Evolutionary conservation across 2,797 vertebrate genomes (phyloP).

Genomic region (Synanceia verrucosa): DNA sequence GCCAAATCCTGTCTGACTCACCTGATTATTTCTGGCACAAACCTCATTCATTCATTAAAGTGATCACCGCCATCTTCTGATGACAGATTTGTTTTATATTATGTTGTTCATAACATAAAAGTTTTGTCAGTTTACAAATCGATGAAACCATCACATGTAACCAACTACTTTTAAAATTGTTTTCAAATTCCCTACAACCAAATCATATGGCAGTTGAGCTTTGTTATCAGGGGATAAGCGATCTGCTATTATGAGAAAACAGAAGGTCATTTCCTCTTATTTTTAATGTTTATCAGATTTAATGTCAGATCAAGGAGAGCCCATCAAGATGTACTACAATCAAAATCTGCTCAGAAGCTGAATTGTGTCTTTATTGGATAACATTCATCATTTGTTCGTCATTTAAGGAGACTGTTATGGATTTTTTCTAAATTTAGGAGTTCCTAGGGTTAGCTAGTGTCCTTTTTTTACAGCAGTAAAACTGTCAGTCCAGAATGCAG

Average conservation of each 20-base stretch:
- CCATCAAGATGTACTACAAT: background rate
- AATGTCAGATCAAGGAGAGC: background rate
- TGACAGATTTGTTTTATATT: constrained; percentile 23
- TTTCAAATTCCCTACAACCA: background rate
- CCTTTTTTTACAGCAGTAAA: no score
- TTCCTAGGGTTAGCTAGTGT: no score
- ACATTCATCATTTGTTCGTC: background rate
- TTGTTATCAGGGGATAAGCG: background rate
- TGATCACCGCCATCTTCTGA: background rate
- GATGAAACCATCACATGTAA: background rate
- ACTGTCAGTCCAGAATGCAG: no score
- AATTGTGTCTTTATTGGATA: background rate
- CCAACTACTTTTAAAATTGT: background rate
- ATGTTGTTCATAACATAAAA: constrained; percentile 1
- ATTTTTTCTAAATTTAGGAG: no score
- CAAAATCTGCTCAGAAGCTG: background rate
- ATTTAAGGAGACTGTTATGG: background rate
- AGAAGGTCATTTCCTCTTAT: background rate
- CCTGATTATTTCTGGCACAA: constrained; percentile 44
- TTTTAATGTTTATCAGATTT: background rate
- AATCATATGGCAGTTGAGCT: background rate
- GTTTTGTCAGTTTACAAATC: no score
- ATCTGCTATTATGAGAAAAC: background rate
- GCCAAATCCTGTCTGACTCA: constrained; percentile 27
- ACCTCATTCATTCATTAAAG: constrained; percentile 37